Conservation (phyloP, 2,888 invertebrate species). For the Leptogaster cylindrica region DNA sequence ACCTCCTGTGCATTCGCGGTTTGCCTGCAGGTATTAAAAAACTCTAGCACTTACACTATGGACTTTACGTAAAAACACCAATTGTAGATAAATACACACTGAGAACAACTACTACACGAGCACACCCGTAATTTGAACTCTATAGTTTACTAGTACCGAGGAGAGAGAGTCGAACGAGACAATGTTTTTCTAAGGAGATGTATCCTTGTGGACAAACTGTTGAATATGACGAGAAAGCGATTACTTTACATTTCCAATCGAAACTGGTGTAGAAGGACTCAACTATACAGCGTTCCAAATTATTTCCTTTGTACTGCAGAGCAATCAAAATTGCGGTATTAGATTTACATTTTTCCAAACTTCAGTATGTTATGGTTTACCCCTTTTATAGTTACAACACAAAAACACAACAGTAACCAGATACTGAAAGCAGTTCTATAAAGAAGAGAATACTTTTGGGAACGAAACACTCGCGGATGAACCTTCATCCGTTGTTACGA, state of each 20-base stretch:
- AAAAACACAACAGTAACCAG: no score
- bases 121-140: slow-evolving; percentile 10
- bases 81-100: slow-evolving; percentile 16
- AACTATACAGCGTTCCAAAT: no score
- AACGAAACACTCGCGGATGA: not conserved
- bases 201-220: slow-evolving; percentile 31
- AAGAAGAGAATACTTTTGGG: no score
- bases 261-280: not conserved
- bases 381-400: no score
- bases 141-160: not conserved
- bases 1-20: not conserved
- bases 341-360: not conserved
- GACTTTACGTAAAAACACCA: not conserved
- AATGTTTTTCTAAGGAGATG: slow-evolving; percentile 9
- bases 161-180: not conserved
- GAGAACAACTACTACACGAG: slow-evolving; percentile 8
- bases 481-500: slow-evolving; percentile 29
- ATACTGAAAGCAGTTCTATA: no score
- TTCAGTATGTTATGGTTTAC: not conserved
- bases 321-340: no score
- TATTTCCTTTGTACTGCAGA: no score
- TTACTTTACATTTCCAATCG: slow-evolving; percentile 8
- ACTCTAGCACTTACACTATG: not conserved
- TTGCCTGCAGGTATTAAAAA: not conserved
- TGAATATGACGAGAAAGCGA: slow-evolving; percentile 22